These are phyloP conservation scores for Pristionchus pacificus DNA, from an alignment of 1,140 invertebrate genomes.

Conservation along the genomic window DNA sequence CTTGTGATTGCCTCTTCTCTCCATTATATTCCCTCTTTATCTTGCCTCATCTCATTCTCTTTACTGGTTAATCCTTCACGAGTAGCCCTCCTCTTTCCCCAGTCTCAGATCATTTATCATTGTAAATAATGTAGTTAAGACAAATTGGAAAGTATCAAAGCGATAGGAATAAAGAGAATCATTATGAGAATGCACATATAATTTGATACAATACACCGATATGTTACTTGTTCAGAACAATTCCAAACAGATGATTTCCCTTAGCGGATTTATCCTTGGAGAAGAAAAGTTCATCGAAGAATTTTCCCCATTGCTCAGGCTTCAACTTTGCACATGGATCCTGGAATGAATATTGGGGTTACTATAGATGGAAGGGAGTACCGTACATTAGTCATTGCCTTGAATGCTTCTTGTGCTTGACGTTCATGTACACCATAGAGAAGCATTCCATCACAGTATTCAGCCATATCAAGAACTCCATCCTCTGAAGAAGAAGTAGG, in stretches of 20 bases:
- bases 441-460: slow-evolving; percentile 50
- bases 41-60: neutral
- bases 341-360: neutral
- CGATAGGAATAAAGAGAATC: slow-evolving; percentile 6
- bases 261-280: slow-evolving; percentile 35
- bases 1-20: neutral
- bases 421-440: slow-evolving; percentile 38
- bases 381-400: slow-evolving; percentile 36
- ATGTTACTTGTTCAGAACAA: slow-evolving; percentile 18
- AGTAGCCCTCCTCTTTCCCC: neutral
- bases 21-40: neutral
- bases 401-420: slow-evolving; percentile 37
- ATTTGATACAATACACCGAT: neutral
- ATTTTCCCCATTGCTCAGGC: slow-evolving; percentile 33
- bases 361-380: neutral
- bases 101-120: neutral
- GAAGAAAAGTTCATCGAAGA: slow-evolving; percentile 45
- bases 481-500: slow-evolving; percentile 31
- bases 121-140: neutral
- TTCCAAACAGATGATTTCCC: slow-evolving; percentile 51
- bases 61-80: too few species aligned
- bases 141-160: neutral
- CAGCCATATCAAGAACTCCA: slow-evolving; percentile 46
- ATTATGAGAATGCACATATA: neutral
- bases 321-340: slow-evolving; percentile 4